phyloP scores from a whole-genome alignment of 2,797 vertebrate genomes.

The Morelia viridis region DNA sequence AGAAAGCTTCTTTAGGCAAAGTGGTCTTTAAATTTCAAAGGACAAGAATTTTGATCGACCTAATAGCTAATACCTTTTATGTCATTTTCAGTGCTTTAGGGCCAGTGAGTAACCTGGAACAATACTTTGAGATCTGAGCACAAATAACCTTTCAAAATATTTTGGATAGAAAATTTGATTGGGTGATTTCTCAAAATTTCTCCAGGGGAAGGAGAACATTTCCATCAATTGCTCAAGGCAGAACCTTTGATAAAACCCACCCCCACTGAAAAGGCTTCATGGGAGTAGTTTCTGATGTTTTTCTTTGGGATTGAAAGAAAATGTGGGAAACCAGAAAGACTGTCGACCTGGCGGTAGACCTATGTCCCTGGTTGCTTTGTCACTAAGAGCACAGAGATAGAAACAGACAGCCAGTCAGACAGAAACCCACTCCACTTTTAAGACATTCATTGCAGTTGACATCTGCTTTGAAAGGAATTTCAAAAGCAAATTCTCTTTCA shows the following conservation, averaged over 20 bases:
- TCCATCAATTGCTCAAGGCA: background rate
- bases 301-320: background rate
- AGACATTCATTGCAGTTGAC: background rate
- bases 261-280: background rate
- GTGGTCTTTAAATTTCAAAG: slow-evolving; percentile 76
- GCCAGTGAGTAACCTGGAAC: slow-evolving; percentile 37
- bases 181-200: background rate
- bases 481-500: background rate
- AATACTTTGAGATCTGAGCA: background rate
- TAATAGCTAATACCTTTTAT: slow-evolving; percentile 54
- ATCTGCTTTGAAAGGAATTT: background rate
- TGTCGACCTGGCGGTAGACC: background rate
- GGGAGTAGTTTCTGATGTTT: background rate
- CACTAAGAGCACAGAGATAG: background rate
- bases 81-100: slow-evolving; percentile 69
- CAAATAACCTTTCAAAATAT: background rate
- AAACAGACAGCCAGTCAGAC: rapidly evolving
- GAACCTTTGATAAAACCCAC: background rate
- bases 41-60: slow-evolving; percentile 70
- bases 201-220: background rate
- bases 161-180: background rate
- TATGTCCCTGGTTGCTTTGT: background rate
- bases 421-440: background rate
- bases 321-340: background rate
- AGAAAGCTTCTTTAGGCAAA: slow-evolving; percentile 75